Conservation (phyloP, 2,888 invertebrate genomes). For the Mylabris sibirica region DNA sequence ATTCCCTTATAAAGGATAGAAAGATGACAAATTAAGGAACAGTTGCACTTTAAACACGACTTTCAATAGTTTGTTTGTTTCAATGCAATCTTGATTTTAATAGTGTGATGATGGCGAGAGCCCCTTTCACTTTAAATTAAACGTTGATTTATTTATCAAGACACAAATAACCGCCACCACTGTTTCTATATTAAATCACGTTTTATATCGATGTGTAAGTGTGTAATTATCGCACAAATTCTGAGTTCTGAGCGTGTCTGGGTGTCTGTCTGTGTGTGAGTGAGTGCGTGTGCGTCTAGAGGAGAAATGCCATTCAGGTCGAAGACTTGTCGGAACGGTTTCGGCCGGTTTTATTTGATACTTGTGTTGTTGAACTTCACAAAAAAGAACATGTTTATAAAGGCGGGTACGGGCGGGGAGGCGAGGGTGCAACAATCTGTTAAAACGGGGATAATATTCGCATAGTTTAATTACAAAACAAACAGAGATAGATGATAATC, state of each 20-base stretch:
- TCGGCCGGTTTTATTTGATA: conserved; percentile 5
- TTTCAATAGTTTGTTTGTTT: background rate
- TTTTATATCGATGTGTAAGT: background rate
- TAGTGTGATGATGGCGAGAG: background rate
- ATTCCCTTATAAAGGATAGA: background rate
- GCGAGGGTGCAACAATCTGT: background rate
- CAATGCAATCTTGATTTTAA: background rate
- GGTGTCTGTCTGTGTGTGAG: too few relatives aligned
- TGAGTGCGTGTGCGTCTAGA: conserved; percentile 2
- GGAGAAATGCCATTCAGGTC: conserved; percentile 31
- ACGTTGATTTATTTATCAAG: background rate
- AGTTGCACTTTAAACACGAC: background rate
- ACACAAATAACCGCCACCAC: background rate
- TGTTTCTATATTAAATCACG: background rate
- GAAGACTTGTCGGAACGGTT: conserved; percentile 23
- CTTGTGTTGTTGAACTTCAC: background rate
- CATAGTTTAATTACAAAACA: too few relatives aligned
- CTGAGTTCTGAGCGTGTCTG: too few relatives aligned
- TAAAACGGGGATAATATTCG: too few relatives aligned
- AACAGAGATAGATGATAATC: too few relatives aligned
- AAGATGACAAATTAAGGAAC: background rate
- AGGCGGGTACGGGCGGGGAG: background rate
- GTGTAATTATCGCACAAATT: background rate
- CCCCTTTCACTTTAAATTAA: background rate
- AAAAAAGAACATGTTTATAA: background rate